These are phyloP conservation scores for Zophobas atratus DNA, from an alignment of 1,140 invertebrate species.

Conservation along the genomic window DNA sequence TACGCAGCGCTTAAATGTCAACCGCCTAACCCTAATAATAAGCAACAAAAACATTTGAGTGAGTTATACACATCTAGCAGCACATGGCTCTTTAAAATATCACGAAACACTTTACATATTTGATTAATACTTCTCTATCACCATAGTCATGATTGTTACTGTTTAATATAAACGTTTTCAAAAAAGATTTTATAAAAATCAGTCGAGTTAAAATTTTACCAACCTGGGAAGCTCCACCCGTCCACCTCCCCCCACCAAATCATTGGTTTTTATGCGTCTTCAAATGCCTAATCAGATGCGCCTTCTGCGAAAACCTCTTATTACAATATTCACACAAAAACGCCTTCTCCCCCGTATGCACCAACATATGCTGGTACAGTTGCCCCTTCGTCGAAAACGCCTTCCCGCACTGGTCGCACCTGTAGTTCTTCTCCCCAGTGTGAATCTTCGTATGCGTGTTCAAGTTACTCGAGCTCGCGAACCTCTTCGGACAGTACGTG, in stretches of 20 bases:
- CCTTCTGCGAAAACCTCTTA: constrained; percentile 84
- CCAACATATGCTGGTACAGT: constrained; percentile 73
- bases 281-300: constrained; percentile 73
- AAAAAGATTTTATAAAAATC: constrained; percentile 43
- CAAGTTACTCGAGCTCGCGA: constrained; percentile 67
- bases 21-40: too few relatives aligned
- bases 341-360: constrained; percentile 74
- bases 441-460: constrained; percentile 69
- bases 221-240: constrained; percentile 3
- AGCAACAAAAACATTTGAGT: too few relatives aligned
- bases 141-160: constrained; percentile 20
- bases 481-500: constrained; percentile 68
- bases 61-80: background rate
- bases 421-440: constrained; percentile 74
- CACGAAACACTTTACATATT: constrained; percentile 28
- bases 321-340: constrained; percentile 85
- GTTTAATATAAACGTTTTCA: constrained; percentile 33
- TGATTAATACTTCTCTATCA: constrained; percentile 37
- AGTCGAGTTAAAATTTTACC: constrained; percentile 18
- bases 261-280: constrained; percentile 60
- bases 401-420: constrained; percentile 68
- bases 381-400: constrained; percentile 68
- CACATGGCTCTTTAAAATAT: background rate
- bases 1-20: too few relatives aligned
- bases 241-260: background rate